Conservation (phyloP, 2,113 vertebrate genomes). For the Psittacara wagleri region DNA sequence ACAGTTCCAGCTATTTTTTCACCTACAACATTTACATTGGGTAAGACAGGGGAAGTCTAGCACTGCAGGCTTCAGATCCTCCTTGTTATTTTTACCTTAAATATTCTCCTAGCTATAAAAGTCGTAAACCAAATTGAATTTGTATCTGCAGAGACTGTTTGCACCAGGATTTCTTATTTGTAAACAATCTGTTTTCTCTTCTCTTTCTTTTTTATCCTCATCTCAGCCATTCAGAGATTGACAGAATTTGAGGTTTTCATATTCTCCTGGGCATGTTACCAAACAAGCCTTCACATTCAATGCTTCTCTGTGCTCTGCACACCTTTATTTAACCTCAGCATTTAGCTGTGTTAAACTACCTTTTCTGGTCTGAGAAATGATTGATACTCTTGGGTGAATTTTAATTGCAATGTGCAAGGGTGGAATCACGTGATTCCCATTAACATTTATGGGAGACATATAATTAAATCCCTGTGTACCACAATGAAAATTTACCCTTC, state of each 20-base stretch:
- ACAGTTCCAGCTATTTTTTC: not conserved
- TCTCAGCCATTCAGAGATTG: not conserved
- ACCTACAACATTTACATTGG: not conserved
- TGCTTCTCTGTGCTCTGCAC: not conserved
- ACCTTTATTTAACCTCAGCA: not conserved
- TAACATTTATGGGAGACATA: not conserved
- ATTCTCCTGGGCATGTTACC: not conserved
- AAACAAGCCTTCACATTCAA: not conserved
- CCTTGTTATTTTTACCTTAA: not conserved
- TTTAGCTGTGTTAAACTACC: not conserved
- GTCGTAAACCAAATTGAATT: not conserved
- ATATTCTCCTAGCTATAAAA: not conserved
- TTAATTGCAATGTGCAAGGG: not conserved
- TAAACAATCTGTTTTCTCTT: not conserved
- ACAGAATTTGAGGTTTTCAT: not conserved
- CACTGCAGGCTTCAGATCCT: not conserved
- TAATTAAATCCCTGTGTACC: constrained; percentile 3
- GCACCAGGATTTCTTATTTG: not conserved
- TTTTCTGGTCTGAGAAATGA: constrained; percentile 19
- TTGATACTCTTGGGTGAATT: constrained; percentile 1
- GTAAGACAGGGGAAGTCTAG: not conserved
- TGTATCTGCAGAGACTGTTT: not conserved
- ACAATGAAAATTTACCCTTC: not conserved
- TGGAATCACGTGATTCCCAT: not conserved
- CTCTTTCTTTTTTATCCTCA: not conserved